These are phyloP conservation scores for Catamblyrhynchus diadema DNA, from an alignment of 2,797 vertebrate genomes.

Conservation along the genomic window DNA sequence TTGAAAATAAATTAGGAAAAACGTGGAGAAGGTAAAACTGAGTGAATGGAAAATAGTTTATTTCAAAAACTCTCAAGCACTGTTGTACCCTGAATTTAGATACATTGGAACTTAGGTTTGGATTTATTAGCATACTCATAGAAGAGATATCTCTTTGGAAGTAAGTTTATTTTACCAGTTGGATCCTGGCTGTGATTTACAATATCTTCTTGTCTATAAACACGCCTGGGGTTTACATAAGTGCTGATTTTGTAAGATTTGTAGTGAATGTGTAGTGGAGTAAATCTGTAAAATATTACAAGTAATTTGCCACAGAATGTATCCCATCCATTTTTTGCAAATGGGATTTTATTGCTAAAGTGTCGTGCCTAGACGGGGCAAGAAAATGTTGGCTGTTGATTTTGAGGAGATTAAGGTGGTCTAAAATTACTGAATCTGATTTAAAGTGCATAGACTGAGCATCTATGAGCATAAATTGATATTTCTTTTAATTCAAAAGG, in stretches of 20 bases:
- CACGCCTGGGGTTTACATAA: slow-evolving; percentile 33
- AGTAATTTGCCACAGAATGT: slow-evolving; percentile 39
- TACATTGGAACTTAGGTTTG: background rate
- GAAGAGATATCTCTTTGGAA: slow-evolving; percentile 18
- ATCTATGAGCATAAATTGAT: slow-evolving; percentile 42
- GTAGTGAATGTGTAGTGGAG: slow-evolving; percentile 30
- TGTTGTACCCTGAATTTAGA: background rate
- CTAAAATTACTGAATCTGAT: slow-evolving; percentile 61
- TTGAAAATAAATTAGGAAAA: background rate
- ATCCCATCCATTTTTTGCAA: slow-evolving; percentile 43
- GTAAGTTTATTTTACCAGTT: slow-evolving; percentile 46
- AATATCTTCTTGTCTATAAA: slow-evolving; percentile 42
- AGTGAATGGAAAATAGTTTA: background rate
- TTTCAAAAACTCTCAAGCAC: background rate
- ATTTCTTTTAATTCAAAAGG: slow-evolving; percentile 61
- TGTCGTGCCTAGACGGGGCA: slow-evolving; percentile 6
- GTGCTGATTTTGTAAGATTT: slow-evolving; percentile 52
- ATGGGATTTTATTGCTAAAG: slow-evolving; percentile 20
- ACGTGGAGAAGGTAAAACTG: background rate
- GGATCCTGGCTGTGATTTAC: slow-evolving; percentile 23
- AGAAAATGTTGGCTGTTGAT: slow-evolving; percentile 43
- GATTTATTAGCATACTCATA: slow-evolving; percentile 39
- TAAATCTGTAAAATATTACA: slow-evolving; percentile 58
- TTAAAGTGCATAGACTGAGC: slow-evolving; percentile 36
- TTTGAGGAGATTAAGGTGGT: slow-evolving; percentile 47